Evolutionary conservation across 1,140 invertebrate species (phyloP).

Genomic region (Diorhabda carinulata): DNA sequence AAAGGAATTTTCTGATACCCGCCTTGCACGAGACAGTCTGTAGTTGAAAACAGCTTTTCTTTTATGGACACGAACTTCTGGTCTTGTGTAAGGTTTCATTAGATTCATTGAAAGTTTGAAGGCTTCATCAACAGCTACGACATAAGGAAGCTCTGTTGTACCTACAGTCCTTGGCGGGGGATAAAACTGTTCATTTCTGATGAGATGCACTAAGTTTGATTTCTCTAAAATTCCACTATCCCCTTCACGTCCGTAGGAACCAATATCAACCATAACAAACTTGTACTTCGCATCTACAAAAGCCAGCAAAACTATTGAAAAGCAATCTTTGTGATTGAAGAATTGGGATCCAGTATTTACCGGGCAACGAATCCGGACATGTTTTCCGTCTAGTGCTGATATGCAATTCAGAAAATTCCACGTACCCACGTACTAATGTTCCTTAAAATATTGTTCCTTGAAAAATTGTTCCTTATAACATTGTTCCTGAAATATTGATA

Average conservation of each 20-base stretch:
- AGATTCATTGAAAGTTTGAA: conserved; percentile 48
- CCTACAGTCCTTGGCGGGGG: background rate
- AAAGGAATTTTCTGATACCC: conserved; percentile 50
- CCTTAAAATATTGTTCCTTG: too few relatives aligned
- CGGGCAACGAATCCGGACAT: conserved; percentile 19
- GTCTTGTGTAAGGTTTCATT: conserved; percentile 48
- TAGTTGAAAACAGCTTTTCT: conserved; percentile 32
- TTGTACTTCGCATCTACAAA: conserved; percentile 45
- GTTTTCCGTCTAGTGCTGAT: conserved; percentile 43
- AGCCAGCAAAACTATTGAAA: conserved; percentile 49
- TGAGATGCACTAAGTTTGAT: background rate
- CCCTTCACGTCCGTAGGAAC: conserved; percentile 44
- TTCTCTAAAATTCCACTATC: conserved; percentile 47
- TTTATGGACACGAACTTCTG: conserved; percentile 26
- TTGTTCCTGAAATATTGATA: too few relatives aligned
- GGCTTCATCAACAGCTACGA: conserved; percentile 46
- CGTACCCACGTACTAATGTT: too few relatives aligned
- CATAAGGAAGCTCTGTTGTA: conserved; percentile 9
- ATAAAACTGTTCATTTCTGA: background rate
- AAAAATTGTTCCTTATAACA: too few relatives aligned
- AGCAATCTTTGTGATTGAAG: conserved; percentile 47
- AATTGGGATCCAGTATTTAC: conserved; percentile 39
- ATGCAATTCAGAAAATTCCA: too few relatives aligned
- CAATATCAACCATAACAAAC: conserved; percentile 49
- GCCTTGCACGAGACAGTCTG: conserved; percentile 28